These are phyloP conservation scores for Cataglyphis albicans DNA, from an alignment of 2,888 invertebrate species.

Conservation along the genomic window DNA sequence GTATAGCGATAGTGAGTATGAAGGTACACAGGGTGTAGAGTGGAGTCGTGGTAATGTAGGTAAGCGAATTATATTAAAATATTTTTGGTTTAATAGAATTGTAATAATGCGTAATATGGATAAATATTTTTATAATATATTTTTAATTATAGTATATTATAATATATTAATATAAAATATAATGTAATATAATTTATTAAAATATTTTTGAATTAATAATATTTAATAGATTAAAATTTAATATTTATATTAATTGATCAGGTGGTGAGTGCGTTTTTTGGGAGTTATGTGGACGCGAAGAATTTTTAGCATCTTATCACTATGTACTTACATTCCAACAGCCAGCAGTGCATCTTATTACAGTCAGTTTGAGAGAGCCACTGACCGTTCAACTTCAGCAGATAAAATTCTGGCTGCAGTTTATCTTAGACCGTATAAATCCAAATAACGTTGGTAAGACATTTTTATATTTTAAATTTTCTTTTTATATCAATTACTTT, in stretches of 20 bases:
- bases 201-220: neutral
- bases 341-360: slow-evolving; percentile 88
- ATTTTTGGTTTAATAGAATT: slow-evolving; percentile 5
- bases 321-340: slow-evolving; percentile 88
- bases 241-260: slow-evolving; percentile 75
- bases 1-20: slow-evolving; percentile 84
- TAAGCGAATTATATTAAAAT: slow-evolving; percentile 65
- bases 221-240: neutral
- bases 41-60: slow-evolving; percentile 84
- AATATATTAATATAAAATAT: no score
- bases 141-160: neutral
- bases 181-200: slow-evolving; percentile 24
- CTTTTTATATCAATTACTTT: slow-evolving; percentile 24
- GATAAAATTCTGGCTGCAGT: slow-evolving; percentile 92
- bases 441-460: slow-evolving; percentile 88
- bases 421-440: slow-evolving; percentile 90
- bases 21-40: slow-evolving; percentile 84
- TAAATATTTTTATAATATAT: slow-evolving; percentile 2
- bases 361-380: slow-evolving; percentile 90
- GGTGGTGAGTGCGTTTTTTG: slow-evolving; percentile 88
- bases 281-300: slow-evolving; percentile 93
- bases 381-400: slow-evolving; percentile 90
- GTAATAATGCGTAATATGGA: neutral
- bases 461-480: slow-evolving; percentile 7
- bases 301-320: slow-evolving; percentile 90